These are phyloP conservation scores for Graphium colonna DNA, from an alignment of 2,888 invertebrate genomes.

Conservation along the genomic window DNA sequence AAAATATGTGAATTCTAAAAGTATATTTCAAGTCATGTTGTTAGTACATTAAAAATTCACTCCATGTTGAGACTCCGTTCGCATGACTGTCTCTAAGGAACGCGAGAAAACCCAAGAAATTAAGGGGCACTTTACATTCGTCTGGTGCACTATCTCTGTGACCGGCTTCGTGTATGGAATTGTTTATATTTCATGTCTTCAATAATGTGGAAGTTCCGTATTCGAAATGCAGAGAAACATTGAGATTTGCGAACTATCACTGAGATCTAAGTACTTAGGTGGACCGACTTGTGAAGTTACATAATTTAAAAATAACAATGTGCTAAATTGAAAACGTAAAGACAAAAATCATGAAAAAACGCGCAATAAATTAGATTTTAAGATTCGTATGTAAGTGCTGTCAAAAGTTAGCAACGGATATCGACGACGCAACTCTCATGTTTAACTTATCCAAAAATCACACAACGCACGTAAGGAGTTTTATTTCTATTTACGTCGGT, in stretches of 20 bases:
- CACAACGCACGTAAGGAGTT: no score
- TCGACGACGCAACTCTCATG: no score
- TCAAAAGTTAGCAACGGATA: no score
- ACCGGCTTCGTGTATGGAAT: conserved; percentile 14
- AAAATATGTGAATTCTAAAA: no score
- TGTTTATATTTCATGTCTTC: conserved; percentile 11
- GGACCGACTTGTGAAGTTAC: background rate
- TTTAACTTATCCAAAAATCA: no score
- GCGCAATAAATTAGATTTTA: no score
- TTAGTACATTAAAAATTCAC: background rate
- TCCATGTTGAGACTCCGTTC: background rate
- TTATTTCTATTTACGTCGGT: no score
- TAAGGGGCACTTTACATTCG: conserved; percentile 15
- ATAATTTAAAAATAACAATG: no score
- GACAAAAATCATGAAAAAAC: no score
- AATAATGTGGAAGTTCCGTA: background rate
- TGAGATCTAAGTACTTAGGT: background rate
- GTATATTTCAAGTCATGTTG: background rate
- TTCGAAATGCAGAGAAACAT: conserved; percentile 6
- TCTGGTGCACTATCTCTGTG: conserved; percentile 3
- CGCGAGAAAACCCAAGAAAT: conserved; percentile 7
- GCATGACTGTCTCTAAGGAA: background rate
- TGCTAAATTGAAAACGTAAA: no score
- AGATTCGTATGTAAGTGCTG: no score
- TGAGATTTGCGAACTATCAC: conserved; percentile 6